These are phyloP conservation scores for Pangasianodon gigas DNA, from an alignment of 2,113 vertebrate genomes.

Conservation along the genomic window DNA sequence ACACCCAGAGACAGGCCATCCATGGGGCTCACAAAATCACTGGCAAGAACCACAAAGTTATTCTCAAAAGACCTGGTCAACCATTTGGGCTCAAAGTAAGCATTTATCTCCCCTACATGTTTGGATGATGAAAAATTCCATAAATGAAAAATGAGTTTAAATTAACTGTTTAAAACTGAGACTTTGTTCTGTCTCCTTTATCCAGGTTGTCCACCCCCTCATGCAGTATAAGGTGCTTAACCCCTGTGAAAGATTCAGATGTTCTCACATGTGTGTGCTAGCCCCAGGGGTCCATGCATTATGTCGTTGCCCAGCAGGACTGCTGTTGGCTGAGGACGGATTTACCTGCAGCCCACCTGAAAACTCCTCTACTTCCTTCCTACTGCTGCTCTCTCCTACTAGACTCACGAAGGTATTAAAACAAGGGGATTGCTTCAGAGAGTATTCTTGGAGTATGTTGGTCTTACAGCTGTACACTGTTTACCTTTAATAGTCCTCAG, in stretches of 20 bases:
- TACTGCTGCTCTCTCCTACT: slow-evolving; percentile 72
- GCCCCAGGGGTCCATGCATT: slow-evolving; percentile 64
- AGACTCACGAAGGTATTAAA: slow-evolving; percentile 76
- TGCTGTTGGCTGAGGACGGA: slow-evolving; percentile 74
- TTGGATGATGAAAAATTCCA: background rate
- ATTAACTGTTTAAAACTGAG: background rate
- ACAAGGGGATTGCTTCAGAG: background rate
- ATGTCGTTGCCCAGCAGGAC: slow-evolving; percentile 77
- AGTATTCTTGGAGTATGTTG: background rate
- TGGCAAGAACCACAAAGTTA: slow-evolving; percentile 79
- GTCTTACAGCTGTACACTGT: background rate
- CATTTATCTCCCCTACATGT: background rate
- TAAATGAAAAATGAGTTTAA: background rate
- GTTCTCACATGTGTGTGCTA: slow-evolving; percentile 87
- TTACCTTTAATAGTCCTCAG: background rate
- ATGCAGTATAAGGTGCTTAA: slow-evolving; percentile 70
- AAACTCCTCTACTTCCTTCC: slow-evolving; percentile 73
- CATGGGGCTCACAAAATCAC: slow-evolving; percentile 80
- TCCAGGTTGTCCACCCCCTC: slow-evolving; percentile 69
- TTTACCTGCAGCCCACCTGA: slow-evolving; percentile 71
- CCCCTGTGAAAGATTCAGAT: slow-evolving; percentile 72
- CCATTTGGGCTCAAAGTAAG: slow-evolving; percentile 85
- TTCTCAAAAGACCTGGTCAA: slow-evolving; percentile 82
- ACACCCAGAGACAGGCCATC: slow-evolving; percentile 78
- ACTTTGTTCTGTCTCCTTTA: background rate